Evolutionary conservation across 1,140 invertebrate genomes (phyloP), one percentile per base, ranked within the genome.

Genomic region (Drosophila mojavensis): DNA sequence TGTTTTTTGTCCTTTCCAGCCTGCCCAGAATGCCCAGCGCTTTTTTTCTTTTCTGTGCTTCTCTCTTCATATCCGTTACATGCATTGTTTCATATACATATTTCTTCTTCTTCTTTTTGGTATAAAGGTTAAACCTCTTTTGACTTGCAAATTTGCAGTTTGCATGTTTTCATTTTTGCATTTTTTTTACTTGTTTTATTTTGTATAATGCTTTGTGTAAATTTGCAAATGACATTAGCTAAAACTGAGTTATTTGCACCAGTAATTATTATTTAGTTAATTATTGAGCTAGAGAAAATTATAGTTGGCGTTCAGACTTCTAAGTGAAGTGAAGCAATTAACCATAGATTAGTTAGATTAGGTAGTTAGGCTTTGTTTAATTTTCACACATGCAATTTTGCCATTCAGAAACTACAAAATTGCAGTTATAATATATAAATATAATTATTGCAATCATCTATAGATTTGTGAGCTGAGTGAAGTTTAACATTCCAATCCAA

Each of bases 111-210:
- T 71, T 30, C 15, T 43, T 48, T 30, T 41, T 7, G 20, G 5
- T 55, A 59, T 48, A 36, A 59, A 60, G 65, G 36, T 63, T 36
- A 17, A 33, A 15, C 30, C 48, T 7, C 36, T 79, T 86, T 81
- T 81, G 66, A 81, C 80, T 86, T 86, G 81, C 81, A 86, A 85
- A 85, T 85, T 78, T 78, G 30, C 39, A 45, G 39, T 60, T 73
- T 48, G 55, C 70, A 73, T 73, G 63, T 39, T 47, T 26, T 26
- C 43, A 33, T 39, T 11, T 39, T 39, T 39, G 1, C 1, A 33
- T 7, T 33, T 33, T 9, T 7, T 33, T 33, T 33, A n/a, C n/a
- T n/a, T n/a, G 0, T 33, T 47, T 39, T 39, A 24, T 11, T 36
- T 36, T 36, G 0, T 13, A 43, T 26, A 58, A 45, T 24, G 2